phyloP scores from a whole-genome alignment of 2,888 invertebrate genomes.

The Dryobotodes eremita region DNA sequence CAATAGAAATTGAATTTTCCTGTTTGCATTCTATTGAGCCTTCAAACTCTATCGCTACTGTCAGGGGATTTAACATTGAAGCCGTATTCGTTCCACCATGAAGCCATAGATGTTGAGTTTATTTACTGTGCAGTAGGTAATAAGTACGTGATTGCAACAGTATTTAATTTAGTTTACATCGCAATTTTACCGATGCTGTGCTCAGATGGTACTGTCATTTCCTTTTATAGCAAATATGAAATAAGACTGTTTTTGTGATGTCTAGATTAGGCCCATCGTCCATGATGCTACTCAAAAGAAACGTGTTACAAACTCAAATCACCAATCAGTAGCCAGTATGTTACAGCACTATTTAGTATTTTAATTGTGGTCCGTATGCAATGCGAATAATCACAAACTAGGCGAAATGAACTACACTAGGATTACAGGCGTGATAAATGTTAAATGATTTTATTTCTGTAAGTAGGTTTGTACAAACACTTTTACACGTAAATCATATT shows the following conservation, averaged over 20 bases:
- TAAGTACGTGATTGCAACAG: slow-evolving; percentile 2
- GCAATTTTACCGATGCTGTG: not conserved
- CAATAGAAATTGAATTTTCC: slow-evolving; percentile 53
- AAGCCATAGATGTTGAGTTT: slow-evolving; percentile 9
- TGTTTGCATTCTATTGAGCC: slow-evolving; percentile 39
- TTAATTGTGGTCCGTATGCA: not conserved
- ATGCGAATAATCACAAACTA: not conserved
- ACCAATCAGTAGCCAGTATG: too few species aligned
- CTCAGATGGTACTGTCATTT: not conserved
- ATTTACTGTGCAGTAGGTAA: slow-evolving; percentile 8
- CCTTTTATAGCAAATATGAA: not conserved
- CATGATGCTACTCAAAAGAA: not conserved
- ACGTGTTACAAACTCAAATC: not conserved
- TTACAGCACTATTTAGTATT: too few species aligned
- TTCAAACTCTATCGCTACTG: slow-evolving; percentile 22
- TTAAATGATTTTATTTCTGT: too few species aligned
- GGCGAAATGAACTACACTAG: too few species aligned
- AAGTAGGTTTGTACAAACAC: too few species aligned
- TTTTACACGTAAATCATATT: too few species aligned
- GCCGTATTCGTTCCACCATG: slow-evolving; percentile 10
- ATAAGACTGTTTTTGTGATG: not conserved
- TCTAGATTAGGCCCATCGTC: not conserved
- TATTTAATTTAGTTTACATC: not conserved
- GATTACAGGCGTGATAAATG: too few species aligned
- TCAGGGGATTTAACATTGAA: slow-evolving; percentile 23